Base-by-base conservation (phyloP, 2,888 invertebrate species). In the Tetragnatha montana region DNA sequence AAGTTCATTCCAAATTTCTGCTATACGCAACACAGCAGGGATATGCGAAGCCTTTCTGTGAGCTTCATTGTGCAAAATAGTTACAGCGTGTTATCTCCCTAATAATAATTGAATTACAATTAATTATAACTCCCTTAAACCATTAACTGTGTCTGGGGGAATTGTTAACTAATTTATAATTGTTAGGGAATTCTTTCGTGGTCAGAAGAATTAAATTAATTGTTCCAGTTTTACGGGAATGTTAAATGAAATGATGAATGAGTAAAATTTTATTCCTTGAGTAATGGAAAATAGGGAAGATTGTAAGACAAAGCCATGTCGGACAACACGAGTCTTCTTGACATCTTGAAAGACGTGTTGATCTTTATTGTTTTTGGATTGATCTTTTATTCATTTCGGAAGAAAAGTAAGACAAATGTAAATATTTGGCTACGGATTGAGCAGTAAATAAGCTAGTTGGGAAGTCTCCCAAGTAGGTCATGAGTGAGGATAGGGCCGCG, bases 41-140 rank as follows among this genome's bases (percentile, higher is more conserved):
- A n/a, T 75, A 4, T 35, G 75, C 8, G 6, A 49, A n/a, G 35
- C 47, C 70, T 35, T 35, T 35, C 35, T 71, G 79, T 76, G 35
- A 22, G 85, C 78, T 85, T 85, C 78, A 50, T 49, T 85, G 35
- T 71, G 60, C 85, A 22, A 85, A 85, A 85, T 71, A 47, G 50
- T 22, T 71, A 71, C 35, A 85, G 85, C 78, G 68, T 85, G 51
- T 22, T 51, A 85, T 79, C 69, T 76, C 7, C 35, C 47, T 75
- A 7, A 7, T 75, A 7, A 7, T 47, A 84, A 78, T 85, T 51
- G 78, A 85, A 85, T 85, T 78, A 85, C 22, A 19, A 74, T 68
- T 51, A 80, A 68, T 35, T 68, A 74, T 86, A 80, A 86, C 74
- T 74, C 51, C 21, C 73, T 86, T 86, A 86, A n/a, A n/a, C 69